These are phyloP conservation scores for Ericerus pela DNA, from an alignment of 1,140 invertebrate species.

Conservation along the genomic window DNA sequence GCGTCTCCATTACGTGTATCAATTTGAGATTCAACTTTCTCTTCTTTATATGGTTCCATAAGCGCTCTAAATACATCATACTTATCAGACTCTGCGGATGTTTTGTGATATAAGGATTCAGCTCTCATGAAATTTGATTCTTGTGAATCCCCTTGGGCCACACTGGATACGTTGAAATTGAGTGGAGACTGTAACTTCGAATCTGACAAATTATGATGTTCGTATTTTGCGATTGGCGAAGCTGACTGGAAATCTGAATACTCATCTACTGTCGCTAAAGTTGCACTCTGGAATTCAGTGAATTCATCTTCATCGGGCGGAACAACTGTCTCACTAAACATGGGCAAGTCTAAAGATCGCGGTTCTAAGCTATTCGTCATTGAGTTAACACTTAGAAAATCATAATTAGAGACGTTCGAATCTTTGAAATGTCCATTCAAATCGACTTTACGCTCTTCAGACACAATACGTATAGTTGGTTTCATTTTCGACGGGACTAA, in stretches of 20 bases:
- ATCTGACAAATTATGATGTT: background rate
- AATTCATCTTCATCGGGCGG: slow-evolving; percentile 24
- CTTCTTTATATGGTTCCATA: background rate
- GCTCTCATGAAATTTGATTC: no score
- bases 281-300: slow-evolving; percentile 26
- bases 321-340: background rate
- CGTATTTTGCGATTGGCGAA: slow-evolving; percentile 1
- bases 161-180: background rate
- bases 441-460: slow-evolving; percentile 1
- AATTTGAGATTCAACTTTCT: slow-evolving; percentile 3
- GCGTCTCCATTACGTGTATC: no score
- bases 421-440: slow-evolving; percentile 11
- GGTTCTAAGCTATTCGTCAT: slow-evolving; percentile 8
- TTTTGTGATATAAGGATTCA: slow-evolving; percentile 8
- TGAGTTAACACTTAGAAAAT: background rate
- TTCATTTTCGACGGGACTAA: background rate
- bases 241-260: slow-evolving; percentile 22
- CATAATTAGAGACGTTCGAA: slow-evolving; percentile 1
- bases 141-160: background rate
- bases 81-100: slow-evolving; percentile 14
- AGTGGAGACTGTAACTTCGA: background rate
- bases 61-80: slow-evolving; percentile 18
- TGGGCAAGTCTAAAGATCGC: slow-evolving; percentile 15
- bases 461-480: background rate
- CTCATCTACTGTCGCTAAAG: slow-evolving; percentile 18